Evolutionary conservation across 2,113 vertebrate species (phyloP).

Genomic region (Macrotis lagotis): DNA sequence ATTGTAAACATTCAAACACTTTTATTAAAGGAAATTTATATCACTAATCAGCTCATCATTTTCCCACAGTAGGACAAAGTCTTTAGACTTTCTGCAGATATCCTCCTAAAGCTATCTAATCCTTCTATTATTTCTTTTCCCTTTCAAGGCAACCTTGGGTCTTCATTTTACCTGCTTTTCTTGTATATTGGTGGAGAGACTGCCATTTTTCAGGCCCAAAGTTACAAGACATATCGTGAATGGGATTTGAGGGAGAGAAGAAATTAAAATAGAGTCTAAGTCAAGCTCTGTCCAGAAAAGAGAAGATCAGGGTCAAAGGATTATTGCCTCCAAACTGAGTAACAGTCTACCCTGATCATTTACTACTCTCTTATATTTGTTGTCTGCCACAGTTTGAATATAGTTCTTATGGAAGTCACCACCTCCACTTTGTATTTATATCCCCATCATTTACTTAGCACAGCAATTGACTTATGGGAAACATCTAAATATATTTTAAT

Average conservation of each 20-base stretch:
- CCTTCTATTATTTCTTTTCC: background rate
- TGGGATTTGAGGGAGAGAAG: background rate
- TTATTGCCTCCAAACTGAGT: background rate
- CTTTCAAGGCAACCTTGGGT: background rate
- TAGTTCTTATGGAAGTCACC: background rate
- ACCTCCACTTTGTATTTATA: background rate
- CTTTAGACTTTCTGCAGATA: background rate
- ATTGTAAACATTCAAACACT: background rate
- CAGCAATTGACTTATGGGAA: background rate
- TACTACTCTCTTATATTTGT: background rate
- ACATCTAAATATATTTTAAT: background rate
- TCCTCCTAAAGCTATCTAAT: background rate
- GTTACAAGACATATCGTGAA: background rate
- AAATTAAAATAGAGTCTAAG: background rate
- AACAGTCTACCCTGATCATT: background rate
- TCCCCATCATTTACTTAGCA: background rate
- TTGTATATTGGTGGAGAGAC: background rate
- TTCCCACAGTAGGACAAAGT: background rate
- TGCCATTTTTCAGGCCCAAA: background rate
- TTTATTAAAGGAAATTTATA: background rate
- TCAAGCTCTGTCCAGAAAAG: background rate
- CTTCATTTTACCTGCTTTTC: background rate
- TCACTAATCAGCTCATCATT: background rate
- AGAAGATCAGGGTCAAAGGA: background rate
- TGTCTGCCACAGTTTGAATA: background rate